Percentiles rank a stretch among this genome's conserved stretches.
phyloP scores from a whole-genome alignment of 2,113 vertebrate genomes.

The Siniperca knerii region DNA sequence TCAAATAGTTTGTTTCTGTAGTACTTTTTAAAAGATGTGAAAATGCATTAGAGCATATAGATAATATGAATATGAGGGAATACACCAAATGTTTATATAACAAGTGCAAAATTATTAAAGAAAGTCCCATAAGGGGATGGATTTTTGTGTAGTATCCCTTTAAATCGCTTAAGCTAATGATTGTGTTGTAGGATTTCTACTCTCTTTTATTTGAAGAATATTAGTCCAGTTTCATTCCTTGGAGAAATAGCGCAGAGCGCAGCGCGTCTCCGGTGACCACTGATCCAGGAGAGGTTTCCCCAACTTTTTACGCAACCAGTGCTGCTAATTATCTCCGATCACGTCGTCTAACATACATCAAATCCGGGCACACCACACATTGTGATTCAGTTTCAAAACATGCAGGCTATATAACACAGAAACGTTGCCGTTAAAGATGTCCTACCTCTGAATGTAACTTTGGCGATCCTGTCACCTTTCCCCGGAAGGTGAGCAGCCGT shows the following conservation, averaged over 20 bases:
- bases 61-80: background rate
- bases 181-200: background rate
- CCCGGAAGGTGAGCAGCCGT: constrained; percentile 88
- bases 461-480: constrained; percentile 90
- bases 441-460: constrained; percentile 94
- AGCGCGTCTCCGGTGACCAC: background rate
- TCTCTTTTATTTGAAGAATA: background rate
- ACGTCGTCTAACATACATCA: background rate
- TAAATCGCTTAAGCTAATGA: too few species aligned
- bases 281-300: constrained; percentile 19
- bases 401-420: background rate
- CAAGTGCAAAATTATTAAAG: background rate
- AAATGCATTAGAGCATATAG: background rate
- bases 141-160: background rate
- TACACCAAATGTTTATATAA: background rate
- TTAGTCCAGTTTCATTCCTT: background rate
- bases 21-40: background rate
- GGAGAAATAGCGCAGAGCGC: constrained; percentile 1
- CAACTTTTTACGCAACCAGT: constrained; percentile 55
- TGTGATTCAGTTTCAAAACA: background rate
- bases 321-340: background rate
- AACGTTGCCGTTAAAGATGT: background rate
- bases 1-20: background rate
- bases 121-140: background rate
- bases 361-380: background rate